Evolutionary conservation across 2,113 vertebrate species (phyloP), one percentile per base, ranked within the genome.

Genomic region (Telmatochromis sp.): DNA sequence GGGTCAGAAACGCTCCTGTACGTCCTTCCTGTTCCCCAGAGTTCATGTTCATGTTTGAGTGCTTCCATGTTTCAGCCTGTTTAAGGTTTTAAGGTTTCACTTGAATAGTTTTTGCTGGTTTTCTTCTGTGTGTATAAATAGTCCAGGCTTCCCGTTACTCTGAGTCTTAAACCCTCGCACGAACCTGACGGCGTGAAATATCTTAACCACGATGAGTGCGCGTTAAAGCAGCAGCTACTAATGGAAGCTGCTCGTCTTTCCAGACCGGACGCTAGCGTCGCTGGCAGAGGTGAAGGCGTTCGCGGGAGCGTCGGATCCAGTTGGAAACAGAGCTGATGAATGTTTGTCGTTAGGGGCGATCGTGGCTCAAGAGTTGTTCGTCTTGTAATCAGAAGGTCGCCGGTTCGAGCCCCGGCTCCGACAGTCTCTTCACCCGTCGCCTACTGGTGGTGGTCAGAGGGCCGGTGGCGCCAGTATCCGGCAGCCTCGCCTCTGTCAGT

Each of bases 321-420:
- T 21, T 45, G 40, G 21, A 73, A 45, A 17, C 9, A 13, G 40
- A 26, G 0, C 21, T 15, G 8, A 26, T 73, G 68, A 45, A 26
- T 73, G 23, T 45, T 42, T 73, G 14, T 73, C 1, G 13, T 45
- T 45, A 55, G 54, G 54, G 54, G 0, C 11, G 11, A 55, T 3
- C 2, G 4, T 55, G 54, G 21, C 54, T 55, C 54, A 0, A n/a
- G n/a, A 55, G 54, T 55, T 13, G 54, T 2, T 13, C 6, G 11
- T 13, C 54, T 55, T 55, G 54, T 13, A 55, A 55, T 55, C 0
- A 1, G 6, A 7, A 55, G 54, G 54, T 55, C 7, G 11, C 6
- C 6, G 6, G 53, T 55, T 55, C 6, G 2, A 55, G 53, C 53
- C 0, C 54, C n/a, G 10, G n/a, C n/a, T 54, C 10, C 1, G 2